A percentile compares a stretch with the other conserved stretches of the same genome.
phyloP scores from a whole-genome alignment of 1,140 invertebrate species.

The Drosophila baimaii region DNA sequence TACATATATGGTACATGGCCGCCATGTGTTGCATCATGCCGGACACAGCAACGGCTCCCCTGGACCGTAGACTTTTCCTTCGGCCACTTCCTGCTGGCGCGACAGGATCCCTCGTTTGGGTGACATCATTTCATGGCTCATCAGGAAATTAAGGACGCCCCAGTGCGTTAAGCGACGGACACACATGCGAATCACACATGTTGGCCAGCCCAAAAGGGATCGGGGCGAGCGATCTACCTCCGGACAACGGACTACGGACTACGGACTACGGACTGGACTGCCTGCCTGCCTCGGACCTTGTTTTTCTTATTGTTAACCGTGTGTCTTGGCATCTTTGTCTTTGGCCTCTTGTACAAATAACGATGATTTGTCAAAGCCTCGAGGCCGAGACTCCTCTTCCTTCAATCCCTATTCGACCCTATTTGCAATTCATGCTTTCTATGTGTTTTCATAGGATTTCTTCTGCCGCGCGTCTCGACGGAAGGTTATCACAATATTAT shows the following conservation, averaged over 20 bases:
- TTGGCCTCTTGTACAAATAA: constrained; percentile 77
- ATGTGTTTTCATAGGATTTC: constrained; percentile 80
- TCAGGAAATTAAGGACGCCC: constrained; percentile 73
- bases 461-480: constrained; percentile 48
- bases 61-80: constrained; percentile 9
- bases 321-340: constrained; percentile 52
- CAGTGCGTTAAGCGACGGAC: constrained; percentile 26
- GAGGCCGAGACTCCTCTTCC: constrained; percentile 9
- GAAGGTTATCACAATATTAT: constrained; percentile 77
- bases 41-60: constrained; percentile 42
- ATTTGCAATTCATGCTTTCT: constrained; percentile 79
- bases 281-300: constrained; percentile 48
- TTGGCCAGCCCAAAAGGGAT: constrained; percentile 54
- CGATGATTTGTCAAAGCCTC: constrained; percentile 75
- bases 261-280: constrained; percentile 16
- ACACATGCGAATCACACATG: constrained; percentile 80
- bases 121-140: constrained; percentile 84
- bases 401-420: constrained; percentile 37
- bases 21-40: constrained; percentile 75
- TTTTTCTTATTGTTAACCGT: constrained; percentile 82
- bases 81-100: constrained; percentile 71
- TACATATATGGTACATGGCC: constrained; percentile 28
- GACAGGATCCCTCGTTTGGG: constrained; percentile 54
- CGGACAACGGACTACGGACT: too few relatives aligned
- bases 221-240: constrained; percentile 35